Evolutionary conservation across 2,113 vertebrate species (phyloP), one percentile per base, ranked within the genome.

Genomic region (Muscicapa adusta): DNA sequence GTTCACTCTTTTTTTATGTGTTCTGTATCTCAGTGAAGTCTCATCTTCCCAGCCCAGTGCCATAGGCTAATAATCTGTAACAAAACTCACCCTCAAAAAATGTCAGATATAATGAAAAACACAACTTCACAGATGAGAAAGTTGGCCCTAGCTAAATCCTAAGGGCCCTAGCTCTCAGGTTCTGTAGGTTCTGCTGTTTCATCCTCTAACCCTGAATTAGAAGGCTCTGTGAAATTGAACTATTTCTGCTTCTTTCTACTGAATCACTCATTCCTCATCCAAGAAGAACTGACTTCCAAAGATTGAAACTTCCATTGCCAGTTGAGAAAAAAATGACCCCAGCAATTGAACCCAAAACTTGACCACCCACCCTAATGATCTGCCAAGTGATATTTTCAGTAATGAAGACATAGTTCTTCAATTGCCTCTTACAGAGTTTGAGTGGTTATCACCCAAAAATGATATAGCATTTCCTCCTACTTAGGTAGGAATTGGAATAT

Each of bases 61-160:
- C 97, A 97, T 97, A 95, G 97, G 98, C 97, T 97, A 97, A 97
- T 85, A 82, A 80, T 61, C 73, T 92, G 96, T 88, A 97, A 96
- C 96, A 97, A 94, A 97, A 82, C 97, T 97, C 96, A 97, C 88
- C 67, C 84, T 96, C 95, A 83, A 89, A 97, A 97, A 97, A 97
- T 97, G 97, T 97, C 96, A 98, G 94, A 51, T 96, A 90, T 96
- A 96, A 94, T 94, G 94, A 96, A 95, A 96, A 95, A 92, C 79
- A 70, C 73, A 91, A 50, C 92, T 91, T 93, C 93, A 92, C 81
- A 96, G 90, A 93, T 74, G 86, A 94, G 91, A 93, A 93, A 67
- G 74, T 54, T 93, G 85, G 90, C 80, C 96, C 89, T 72, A 62
- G 40, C 90, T 79, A 92, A 96, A 96, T 95, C 96, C 97, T 95